Evolutionary conservation across 2,888 invertebrate genomes (phyloP), one percentile per base, ranked within the genome.

Genomic region (Linnaemya tessellans): DNA sequence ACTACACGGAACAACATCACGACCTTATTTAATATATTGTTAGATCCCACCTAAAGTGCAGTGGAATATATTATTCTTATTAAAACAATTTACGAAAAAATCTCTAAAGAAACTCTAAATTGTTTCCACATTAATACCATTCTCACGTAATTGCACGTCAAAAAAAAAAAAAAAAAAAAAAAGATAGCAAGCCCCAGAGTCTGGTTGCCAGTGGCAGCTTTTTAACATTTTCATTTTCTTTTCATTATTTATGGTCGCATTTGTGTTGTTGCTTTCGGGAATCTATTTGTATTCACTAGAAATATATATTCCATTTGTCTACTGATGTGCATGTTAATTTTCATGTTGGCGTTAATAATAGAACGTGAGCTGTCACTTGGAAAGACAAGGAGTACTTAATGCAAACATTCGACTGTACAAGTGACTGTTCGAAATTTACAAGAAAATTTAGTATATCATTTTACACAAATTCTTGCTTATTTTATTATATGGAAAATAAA

Each of bases 291-390:
- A 65, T 77, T 56, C 75, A 13, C 62, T 62, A 10, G 30, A 1
- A 15, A n/a, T 62, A 62, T 5, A 49, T 25, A 41, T 49, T 38
- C 38, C 18, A 56, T 13, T 46, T 56, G 65, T 35, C 13, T 54
- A 15, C n/a, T 41, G 25, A n/a, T 15, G 10, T 11, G 41, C 9
- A 41, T 35, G 22, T 46, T 41, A 60, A 22, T 58, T 7, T 67
- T 77, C 35, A 20, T 68, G 41, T 20, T 46, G 41, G 71, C 73
- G 71, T 77, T 80, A 73, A 77, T 56, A 77, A 73, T 71, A 30
- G 67, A 56, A 84, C 84, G 80, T 84, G 84, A 84, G 71, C 77
- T 77, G 84, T 84, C 80, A 84, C 43, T 73, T 43, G 43, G 46
- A 71, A 60, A 65, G 67, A 77, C 71, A 75, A 60, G 54, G n/a